phyloP scores from a whole-genome alignment of 1,140 invertebrate species.

The Bombyx mandarina region DNA sequence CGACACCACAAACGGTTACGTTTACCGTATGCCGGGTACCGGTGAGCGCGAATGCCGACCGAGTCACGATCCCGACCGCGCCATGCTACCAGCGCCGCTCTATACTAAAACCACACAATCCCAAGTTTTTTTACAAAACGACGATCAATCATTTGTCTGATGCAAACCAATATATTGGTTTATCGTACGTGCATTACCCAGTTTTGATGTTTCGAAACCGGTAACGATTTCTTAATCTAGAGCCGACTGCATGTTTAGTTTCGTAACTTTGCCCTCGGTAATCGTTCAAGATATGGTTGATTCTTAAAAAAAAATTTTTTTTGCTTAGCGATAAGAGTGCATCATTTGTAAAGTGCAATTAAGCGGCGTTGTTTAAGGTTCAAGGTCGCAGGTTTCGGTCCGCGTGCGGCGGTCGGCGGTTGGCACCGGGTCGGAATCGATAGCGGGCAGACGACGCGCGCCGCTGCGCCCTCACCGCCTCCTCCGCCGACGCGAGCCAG shows the following conservation, averaged over 20 bases:
- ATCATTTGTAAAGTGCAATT: constrained; percentile 13
- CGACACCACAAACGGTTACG: constrained; percentile 37
- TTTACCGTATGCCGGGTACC: constrained; percentile 31
- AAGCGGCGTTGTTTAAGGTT: constrained; percentile 9
- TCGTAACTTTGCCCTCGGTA: too few relatives aligned
- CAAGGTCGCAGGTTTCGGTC: constrained; percentile 17
- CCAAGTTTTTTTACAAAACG: too few relatives aligned
- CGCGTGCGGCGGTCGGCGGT: constrained; percentile 29
- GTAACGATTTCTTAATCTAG: too few relatives aligned
- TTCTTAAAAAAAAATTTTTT: too few relatives aligned
- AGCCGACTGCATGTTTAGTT: too few relatives aligned
- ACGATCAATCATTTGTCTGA: too few relatives aligned
- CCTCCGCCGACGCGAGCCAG: constrained; percentile 16
- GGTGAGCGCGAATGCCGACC: constrained; percentile 16
- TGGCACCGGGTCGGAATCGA: constrained; percentile 40
- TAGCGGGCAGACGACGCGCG: constrained; percentile 46
- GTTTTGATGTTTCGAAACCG: too few relatives aligned
- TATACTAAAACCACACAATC: too few relatives aligned
- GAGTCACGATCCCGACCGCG: constrained; percentile 31
- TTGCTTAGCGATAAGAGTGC: constrained; percentile 5
- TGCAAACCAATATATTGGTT: too few relatives aligned
- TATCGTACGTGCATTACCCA: too few relatives aligned
- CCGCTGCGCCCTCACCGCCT: constrained; percentile 31
- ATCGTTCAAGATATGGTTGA: too few relatives aligned
- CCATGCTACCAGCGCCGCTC: background rate